Base-by-base conservation (phyloP, 2,888 invertebrate genomes). In the Drosophila pegasa region DNA sequence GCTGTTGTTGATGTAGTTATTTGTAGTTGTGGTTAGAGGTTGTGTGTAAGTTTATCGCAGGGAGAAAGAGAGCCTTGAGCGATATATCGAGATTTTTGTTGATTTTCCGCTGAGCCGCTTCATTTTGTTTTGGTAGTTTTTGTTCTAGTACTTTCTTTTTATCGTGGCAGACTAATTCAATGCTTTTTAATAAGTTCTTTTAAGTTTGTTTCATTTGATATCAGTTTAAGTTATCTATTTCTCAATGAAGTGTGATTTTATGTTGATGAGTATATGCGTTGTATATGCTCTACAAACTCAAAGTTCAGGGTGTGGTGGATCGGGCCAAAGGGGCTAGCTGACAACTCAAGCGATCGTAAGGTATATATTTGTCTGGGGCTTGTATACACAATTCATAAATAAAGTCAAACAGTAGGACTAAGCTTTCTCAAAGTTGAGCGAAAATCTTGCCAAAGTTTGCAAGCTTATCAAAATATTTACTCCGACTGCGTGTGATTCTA, bases 251-350 rank as follows among this genome's bases (percentile, higher is more conserved):
- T 83, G 82, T 86, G 78, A 48, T 69, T 50, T 50, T 75, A 59
- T 68, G 62, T 87, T 63, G 63, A 83, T 83, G 87, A 88, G 87
- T 88, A 80, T 65, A 83, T 88, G 82, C 71, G 67, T 81, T 74
- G 87, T 65, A 52, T 81, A 83, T 88, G 81, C 63, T 82, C 57
- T 50, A 40, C 22, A 51, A 88, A 83, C 84, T 70, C 35, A 83
- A 74, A 80, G 86, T 40, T 51, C 10, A 35, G 33, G 59, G 58
- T 25, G 12, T 10, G 47, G 35, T 12, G n/a, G 22, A 16, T 16
- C 1, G 35, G 33, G 10, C 12, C 22, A 16, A 27, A 12, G 43
- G 25, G 47, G 12, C n/a, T 35, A 18, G 60, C 27, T 52, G 52
- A 61, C 51, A 88, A 79, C 61, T 59, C n/a, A 79, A 73, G 48